phyloP scores from a whole-genome alignment of 2,888 invertebrate genomes.

The Julus scandinavius region DNA sequence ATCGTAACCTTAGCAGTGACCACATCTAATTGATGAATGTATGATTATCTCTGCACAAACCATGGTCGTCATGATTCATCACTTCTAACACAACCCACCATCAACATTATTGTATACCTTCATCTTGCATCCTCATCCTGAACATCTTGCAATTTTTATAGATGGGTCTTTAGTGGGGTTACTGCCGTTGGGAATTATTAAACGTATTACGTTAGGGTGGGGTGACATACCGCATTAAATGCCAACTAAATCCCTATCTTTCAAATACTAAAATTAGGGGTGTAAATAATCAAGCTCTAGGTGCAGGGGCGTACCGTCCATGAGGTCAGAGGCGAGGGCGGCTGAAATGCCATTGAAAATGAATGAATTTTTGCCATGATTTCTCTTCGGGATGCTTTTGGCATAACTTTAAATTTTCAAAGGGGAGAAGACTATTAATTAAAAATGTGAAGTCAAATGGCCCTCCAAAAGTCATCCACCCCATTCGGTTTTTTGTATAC shows the following conservation, averaged over 20 bases:
- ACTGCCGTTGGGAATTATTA: constrained; percentile 7
- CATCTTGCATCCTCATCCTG: constrained; percentile 35
- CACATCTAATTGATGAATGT: constrained; percentile 51
- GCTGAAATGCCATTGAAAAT: neutral
- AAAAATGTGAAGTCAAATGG: constrained; percentile 38
- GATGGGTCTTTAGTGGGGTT: neutral
- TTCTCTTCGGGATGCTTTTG: constrained; percentile 28
- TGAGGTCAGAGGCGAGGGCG: constrained; percentile 45
- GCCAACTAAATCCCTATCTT: constrained; percentile 47
- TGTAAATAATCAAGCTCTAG: constrained; percentile 47
- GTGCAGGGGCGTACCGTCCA: constrained; percentile 43
- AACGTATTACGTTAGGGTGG: constrained; percentile 37
- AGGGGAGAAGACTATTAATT: constrained; percentile 40
- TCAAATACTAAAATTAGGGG: constrained; percentile 44
- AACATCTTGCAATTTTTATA: neutral
- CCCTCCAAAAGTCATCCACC: constrained; percentile 40
- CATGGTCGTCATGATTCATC: constrained; percentile 48
- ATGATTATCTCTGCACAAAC: constrained; percentile 39
- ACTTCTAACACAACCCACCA: neutral
- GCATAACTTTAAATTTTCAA: constrained; percentile 13
- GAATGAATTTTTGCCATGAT: constrained; percentile 27
- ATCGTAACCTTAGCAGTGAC: neutral
- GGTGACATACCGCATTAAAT: constrained; percentile 50
- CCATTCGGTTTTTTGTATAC: neutral
- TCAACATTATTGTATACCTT: constrained; percentile 4